Evolutionary conservation across 2,113 vertebrate genomes (phyloP).

Genomic region (Varanus salvator): DNA sequence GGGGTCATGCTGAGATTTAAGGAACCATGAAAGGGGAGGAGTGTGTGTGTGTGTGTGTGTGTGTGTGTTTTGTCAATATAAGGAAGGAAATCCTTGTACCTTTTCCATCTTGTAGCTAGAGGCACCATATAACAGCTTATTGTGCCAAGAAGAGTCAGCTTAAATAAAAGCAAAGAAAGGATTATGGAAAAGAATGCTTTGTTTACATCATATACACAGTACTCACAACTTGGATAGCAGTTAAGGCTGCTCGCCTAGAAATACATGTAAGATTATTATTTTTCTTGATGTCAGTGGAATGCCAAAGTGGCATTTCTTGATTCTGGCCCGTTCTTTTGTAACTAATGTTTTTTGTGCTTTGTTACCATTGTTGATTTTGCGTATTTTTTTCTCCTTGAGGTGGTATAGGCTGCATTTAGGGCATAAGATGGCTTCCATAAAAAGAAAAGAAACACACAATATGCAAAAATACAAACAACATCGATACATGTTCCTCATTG

Average conservation of each 20-base stretch:
- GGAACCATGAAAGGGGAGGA: background rate
- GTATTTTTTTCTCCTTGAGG: too few species aligned
- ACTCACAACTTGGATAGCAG: background rate
- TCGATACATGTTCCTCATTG: background rate
- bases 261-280: background rate
- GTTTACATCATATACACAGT: background rate
- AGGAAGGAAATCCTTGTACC: background rate
- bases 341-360: too few species aligned
- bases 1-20: background rate
- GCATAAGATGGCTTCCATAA: too few species aligned
- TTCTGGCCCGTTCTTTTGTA: background rate
- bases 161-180: background rate
- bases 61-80: background rate
- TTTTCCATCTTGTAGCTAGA: slow-evolving; percentile 1
- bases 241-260: background rate
- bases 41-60: too few species aligned
- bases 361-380: too few species aligned
- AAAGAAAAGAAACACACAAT: too few species aligned
- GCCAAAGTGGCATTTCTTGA: background rate
- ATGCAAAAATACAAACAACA: too few species aligned
- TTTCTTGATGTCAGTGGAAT: background rate
- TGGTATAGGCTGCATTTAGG: background rate
- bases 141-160: fast-evolving
- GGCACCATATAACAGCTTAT: background rate
- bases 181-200: background rate